Evolutionary conservation across 2,797 vertebrate species (phyloP).

Genomic region (Epinephelus coioides): DNA sequence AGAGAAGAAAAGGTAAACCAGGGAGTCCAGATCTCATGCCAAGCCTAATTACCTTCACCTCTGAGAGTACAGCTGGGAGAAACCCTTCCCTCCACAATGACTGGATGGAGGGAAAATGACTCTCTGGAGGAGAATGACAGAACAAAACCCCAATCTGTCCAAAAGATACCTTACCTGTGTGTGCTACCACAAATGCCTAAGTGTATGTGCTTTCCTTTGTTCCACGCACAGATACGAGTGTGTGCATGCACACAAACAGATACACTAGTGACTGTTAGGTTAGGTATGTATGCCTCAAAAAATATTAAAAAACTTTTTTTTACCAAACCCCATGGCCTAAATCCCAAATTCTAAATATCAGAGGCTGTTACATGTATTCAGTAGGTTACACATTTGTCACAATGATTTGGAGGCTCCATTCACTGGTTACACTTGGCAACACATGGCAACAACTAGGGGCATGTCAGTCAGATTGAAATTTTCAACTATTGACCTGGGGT

Average conservation of each 20-base stretch:
- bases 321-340: background rate
- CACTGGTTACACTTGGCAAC: too few species aligned
- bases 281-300: background rate
- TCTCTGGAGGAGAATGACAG: conserved; percentile 72
- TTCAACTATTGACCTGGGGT: background rate
- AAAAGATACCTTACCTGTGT: conserved; percentile 41
- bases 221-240: background rate
- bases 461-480: background rate
- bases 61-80: conserved; percentile 42
- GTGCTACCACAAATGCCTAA: conserved; percentile 28
- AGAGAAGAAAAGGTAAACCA: conserved; percentile 58
- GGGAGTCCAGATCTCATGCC: conserved; percentile 71
- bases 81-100: conserved; percentile 46
- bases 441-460: too few species aligned
- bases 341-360: background rate
- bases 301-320: background rate
- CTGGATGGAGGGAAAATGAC: conserved; percentile 57
- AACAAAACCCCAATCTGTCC: conserved; percentile 81
- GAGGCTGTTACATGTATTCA: background rate
- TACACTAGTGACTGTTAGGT: conserved; percentile 12
- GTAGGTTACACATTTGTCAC: background rate
- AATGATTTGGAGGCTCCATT: background rate
- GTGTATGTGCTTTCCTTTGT: conserved; percentile 15
- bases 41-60: conserved; percentile 81
- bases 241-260: background rate